Conservation (phyloP, 2,113 vertebrate genomes). For the Silurus meridionalis region DNA sequence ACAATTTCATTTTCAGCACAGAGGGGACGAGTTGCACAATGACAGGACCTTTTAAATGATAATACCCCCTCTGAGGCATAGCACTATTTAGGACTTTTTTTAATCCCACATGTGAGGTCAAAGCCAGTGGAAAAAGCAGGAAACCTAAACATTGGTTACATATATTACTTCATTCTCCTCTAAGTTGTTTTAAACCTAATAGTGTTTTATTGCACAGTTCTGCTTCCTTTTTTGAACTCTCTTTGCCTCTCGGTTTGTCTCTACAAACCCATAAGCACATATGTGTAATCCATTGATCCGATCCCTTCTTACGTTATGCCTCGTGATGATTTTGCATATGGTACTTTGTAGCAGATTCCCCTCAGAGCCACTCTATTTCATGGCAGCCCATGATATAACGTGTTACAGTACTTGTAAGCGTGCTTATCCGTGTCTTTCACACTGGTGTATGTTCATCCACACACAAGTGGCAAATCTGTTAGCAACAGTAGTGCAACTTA, state of each 20-base stretch:
- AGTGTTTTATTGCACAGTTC: neutral
- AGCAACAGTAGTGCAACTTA: conserved; percentile 70
- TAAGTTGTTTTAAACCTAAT: neutral
- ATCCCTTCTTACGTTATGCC: conserved; percentile 24
- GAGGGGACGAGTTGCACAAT: conserved; percentile 74
- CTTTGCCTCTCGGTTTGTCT: conserved; percentile 4
- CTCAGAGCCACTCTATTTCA: conserved; percentile 64
- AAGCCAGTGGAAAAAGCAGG: conserved; percentile 32
- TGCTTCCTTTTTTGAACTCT: neutral
- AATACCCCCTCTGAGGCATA: conserved; percentile 72
- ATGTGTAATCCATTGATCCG: conserved; percentile 46
- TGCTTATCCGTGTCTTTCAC: conserved; percentile 65
- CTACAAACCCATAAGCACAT: conserved; percentile 40
- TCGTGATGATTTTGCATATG: conserved; percentile 46
- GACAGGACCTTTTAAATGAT: conserved; percentile 82
- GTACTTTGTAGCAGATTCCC: conserved; percentile 52
- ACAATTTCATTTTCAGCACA: conserved; percentile 85
- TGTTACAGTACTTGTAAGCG: conserved; percentile 53
- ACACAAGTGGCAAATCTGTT: conserved; percentile 58
- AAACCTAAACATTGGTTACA: conserved; percentile 37
- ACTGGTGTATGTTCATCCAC: conserved; percentile 58
- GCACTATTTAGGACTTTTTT: conserved; percentile 63
- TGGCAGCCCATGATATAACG: conserved; percentile 62
- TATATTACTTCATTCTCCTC: conserved; percentile 9
- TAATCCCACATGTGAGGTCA: conserved; percentile 45